phyloP scores from a whole-genome alignment of 2,888 invertebrate species.

The Ennomos erosarius region DNA sequence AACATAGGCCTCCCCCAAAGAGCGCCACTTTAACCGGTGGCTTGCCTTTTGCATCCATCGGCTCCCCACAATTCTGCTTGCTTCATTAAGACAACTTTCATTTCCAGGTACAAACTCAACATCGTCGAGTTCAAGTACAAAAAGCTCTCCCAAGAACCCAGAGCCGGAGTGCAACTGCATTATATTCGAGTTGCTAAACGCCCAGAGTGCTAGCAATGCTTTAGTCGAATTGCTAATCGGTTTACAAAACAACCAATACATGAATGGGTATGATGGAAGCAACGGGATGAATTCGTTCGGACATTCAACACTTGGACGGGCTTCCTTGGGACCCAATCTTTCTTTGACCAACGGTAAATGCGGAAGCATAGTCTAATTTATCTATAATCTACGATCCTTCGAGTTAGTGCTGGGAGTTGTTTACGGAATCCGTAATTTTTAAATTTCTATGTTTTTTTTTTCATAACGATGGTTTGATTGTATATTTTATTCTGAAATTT shows the following conservation, averaged over 20 bases:
- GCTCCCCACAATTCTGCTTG: too few species aligned
- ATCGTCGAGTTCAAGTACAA: conserved; percentile 61
- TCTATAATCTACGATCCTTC: conserved; percentile 3
- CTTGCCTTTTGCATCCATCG: too few species aligned
- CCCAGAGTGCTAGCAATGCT: conserved; percentile 76
- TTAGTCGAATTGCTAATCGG: conserved; percentile 76
- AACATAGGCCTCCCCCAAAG: too few species aligned
- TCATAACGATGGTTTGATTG: neutral
- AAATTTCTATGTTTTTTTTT: conserved; percentile 1
- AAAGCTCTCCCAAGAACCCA: conserved; percentile 61
- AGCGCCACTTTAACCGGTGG: too few species aligned
- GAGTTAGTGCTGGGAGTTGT: conserved; percentile 1
- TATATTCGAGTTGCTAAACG: conserved; percentile 74
- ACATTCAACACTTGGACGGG: conserved; percentile 65
- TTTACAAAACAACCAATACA: conserved; percentile 77
- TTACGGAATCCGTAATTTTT: conserved; percentile 10
- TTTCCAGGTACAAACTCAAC: conserved; percentile 58
- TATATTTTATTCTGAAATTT: neutral
- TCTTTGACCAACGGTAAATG: conserved; percentile 78
- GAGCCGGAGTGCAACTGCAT: conserved; percentile 81
- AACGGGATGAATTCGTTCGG: conserved; percentile 55
- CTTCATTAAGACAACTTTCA: neutral
- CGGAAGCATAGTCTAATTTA: conserved; percentile 73
- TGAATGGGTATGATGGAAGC: conserved; percentile 65
- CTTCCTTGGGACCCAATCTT: conserved; percentile 64